A percentile compares a stretch with the other conserved stretches of the same genome.
Conservation (phyloP, 1,140 invertebrate species). For the Oryzaephilus surinamensis region DNA sequence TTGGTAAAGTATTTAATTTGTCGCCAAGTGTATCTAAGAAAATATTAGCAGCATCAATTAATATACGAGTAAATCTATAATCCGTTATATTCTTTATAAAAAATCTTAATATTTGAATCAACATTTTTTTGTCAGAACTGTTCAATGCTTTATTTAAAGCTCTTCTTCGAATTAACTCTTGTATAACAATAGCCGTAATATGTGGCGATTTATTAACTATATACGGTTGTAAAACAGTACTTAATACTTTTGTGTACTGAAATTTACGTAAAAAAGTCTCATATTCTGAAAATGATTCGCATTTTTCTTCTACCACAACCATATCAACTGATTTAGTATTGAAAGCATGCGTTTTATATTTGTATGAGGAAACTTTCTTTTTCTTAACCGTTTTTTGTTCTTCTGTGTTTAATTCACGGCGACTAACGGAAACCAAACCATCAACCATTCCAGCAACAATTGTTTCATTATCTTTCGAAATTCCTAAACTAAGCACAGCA, state of each 20-base stretch:
- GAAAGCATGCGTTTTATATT: conserved; percentile 44
- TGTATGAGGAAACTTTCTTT: conserved; percentile 42
- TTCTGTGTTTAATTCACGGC: conserved; percentile 51
- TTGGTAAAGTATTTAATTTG: conserved; percentile 42
- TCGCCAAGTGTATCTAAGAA: conserved; percentile 65
- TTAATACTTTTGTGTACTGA: conserved; percentile 70
- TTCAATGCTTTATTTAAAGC: conserved; percentile 60
- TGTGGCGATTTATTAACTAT: conserved; percentile 58
- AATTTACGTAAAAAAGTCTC: conserved; percentile 71
- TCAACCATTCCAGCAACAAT: conserved; percentile 87
- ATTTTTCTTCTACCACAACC: conserved; percentile 38
- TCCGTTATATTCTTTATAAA: conserved; percentile 66
- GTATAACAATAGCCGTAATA: conserved; percentile 65
- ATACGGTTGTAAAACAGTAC: conserved; percentile 53
- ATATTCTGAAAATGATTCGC: conserved; percentile 42
- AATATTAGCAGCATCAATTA: conserved; percentile 62
- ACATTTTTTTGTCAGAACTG: conserved; percentile 53
- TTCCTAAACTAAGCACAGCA: conserved; percentile 75
- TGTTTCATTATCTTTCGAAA: conserved; percentile 70
- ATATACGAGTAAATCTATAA: conserved; percentile 56
- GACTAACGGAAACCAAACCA: conserved; percentile 76
- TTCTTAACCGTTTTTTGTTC: conserved; percentile 34
- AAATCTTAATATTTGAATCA: conserved; percentile 62
- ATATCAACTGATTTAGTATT: conserved; percentile 42
- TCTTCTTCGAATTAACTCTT: conserved; percentile 71